These are phyloP conservation scores for Perizoma affinitatum DNA, from an alignment of 2,888 invertebrate species.

Conservation along the genomic window DNA sequence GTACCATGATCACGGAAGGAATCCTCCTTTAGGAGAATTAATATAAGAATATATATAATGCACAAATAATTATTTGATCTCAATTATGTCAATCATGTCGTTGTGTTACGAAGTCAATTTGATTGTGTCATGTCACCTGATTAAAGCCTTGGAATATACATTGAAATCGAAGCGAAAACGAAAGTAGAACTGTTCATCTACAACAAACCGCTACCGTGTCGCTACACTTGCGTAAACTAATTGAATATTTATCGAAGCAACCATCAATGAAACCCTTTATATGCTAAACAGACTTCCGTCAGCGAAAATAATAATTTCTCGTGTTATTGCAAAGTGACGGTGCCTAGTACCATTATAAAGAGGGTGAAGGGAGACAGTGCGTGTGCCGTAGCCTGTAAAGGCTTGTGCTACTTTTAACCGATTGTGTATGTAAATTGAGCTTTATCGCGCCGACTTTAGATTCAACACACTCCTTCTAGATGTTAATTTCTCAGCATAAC, in stretches of 20 bases:
- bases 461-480: background rate
- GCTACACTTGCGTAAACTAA: constrained; percentile 40
- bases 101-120: background rate
- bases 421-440: background rate
- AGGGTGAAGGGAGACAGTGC: constrained; percentile 60
- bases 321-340: constrained; percentile 36
- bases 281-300: constrained; percentile 58
- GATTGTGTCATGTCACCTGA: constrained; percentile 27
- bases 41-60: too few relatives aligned
- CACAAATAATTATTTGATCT: too few relatives aligned
- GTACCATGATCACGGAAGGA: too few relatives aligned
- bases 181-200: constrained; percentile 33
- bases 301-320: constrained; percentile 53
- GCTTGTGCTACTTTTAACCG: background rate
- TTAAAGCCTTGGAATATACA: constrained; percentile 30
- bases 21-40: too few relatives aligned
- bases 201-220: constrained; percentile 28
- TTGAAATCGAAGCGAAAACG: constrained; percentile 30
- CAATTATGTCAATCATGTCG: background rate
- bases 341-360: constrained; percentile 51
- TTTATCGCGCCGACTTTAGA: background rate
- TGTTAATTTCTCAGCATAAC: too few relatives aligned
- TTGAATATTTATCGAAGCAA: constrained; percentile 52
- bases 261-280: constrained; percentile 55
- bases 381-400: constrained; percentile 30